Conservation (phyloP, 2,113 vertebrate genomes). For the Ictidomys tridecemlineatus region DNA sequence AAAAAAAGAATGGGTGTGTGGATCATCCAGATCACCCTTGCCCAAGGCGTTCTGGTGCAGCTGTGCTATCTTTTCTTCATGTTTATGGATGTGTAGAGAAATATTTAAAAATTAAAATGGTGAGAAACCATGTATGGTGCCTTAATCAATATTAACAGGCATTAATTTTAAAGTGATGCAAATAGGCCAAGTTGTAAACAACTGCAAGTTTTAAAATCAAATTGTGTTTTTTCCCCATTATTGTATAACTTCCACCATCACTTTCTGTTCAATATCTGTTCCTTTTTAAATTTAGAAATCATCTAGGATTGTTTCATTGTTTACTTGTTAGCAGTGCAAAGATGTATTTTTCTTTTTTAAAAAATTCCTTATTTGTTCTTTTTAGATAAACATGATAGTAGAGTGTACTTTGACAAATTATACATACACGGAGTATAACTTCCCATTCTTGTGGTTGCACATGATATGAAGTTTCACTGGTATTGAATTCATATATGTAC, state of each 20-base stretch:
- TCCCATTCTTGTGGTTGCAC: too few species aligned
- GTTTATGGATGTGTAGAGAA: neutral
- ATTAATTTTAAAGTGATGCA: slow-evolving; percentile 49
- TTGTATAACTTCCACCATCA: neutral
- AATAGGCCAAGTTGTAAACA: neutral
- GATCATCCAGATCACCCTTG: neutral
- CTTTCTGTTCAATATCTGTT: neutral
- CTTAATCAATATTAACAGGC: neutral
- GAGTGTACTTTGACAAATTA: too few species aligned
- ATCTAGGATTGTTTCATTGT: neutral
- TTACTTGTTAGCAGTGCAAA: neutral
- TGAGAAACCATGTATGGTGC: neutral
- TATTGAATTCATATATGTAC: too few species aligned
- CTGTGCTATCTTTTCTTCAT: neutral
- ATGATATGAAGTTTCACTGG: too few species aligned
- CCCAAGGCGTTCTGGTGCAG: neutral
- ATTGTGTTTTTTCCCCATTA: neutral
- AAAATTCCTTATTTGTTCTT: too few species aligned
- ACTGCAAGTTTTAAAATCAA: slow-evolving; percentile 16
- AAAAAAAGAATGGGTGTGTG: neutral
- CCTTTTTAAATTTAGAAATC: neutral
- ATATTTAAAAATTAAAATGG: slow-evolving; percentile 23
- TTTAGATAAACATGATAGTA: too few species aligned
- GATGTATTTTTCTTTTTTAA: neutral
- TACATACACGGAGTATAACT: too few species aligned